A percentile compares a stretch with the other conserved stretches of the same genome.
Evolutionary conservation across 2,113 vertebrate species (phyloP).

Genomic region (Panthera uncia): DNA sequence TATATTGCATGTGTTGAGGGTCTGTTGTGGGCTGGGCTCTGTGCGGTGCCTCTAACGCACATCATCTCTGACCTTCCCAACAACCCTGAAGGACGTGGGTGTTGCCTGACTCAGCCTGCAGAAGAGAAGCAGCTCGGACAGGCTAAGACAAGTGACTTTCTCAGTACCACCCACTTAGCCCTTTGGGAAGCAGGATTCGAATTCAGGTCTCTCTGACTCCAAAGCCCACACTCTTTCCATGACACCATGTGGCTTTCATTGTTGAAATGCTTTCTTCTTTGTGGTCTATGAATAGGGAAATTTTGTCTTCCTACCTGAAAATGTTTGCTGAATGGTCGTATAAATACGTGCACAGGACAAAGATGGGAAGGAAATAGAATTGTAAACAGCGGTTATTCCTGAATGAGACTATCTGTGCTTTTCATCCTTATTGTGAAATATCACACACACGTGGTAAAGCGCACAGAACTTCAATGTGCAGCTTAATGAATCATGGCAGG

Average conservation of each 20-base stretch:
- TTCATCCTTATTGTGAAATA: background rate
- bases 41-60: rapidly evolving
- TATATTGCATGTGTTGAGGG: background rate
- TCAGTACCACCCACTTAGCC: background rate
- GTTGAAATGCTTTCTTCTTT: background rate
- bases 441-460: background rate
- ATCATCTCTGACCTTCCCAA: background rate
- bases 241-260: background rate
- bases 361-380: background rate
- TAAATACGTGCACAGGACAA: background rate
- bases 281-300: background rate
- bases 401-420: background rate
- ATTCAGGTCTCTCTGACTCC: background rate
- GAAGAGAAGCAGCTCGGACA: background rate
- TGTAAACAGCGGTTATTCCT: background rate
- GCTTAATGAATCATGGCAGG: background rate
- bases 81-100: background rate
- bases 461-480: background rate
- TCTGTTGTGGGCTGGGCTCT: background rate
- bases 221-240: background rate
- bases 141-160: background rate
- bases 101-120: background rate
- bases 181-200: background rate
- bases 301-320: background rate
- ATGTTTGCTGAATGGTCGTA: background rate